Evolutionary conservation across 2,888 invertebrate genomes (phyloP).

Genomic region (Lithodes maja): DNA sequence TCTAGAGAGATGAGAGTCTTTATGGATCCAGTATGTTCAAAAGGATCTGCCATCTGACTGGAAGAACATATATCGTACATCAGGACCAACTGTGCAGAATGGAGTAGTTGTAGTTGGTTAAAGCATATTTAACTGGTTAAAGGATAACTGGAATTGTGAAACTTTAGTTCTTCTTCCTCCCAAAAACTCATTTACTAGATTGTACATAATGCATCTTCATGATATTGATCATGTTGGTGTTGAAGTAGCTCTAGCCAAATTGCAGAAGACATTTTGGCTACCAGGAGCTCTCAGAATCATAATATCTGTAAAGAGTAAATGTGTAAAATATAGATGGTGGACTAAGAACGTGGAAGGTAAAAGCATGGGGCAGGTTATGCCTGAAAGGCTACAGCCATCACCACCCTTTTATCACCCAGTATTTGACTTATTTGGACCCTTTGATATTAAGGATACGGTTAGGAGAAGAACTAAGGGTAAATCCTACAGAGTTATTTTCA

Average conservation of each 20-base stretch:
- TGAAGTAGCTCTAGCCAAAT: neutral
- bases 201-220: neutral
- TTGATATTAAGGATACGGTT: no score
- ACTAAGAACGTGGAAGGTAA: neutral
- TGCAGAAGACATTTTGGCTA: constrained; percentile 13
- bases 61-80: neutral
- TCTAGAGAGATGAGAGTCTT: neutral
- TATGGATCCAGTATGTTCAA: constrained; percentile 16
- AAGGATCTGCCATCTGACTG: constrained; percentile 1
- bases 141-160: constrained; percentile 8
- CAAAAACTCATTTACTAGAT: constrained; percentile 14
- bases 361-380: neutral
- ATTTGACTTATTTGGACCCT: neutral
- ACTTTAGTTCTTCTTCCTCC: neutral
- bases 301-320: neutral
- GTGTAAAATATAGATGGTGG: neutral
- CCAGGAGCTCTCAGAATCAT: neutral
- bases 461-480: no score
- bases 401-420: neutral
- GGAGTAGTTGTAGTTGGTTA: constrained; percentile 20
- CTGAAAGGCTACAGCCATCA: neutral
- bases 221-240: neutral
- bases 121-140: constrained; percentile 23
- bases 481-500: no score
- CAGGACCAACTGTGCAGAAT: neutral